Conservation (phyloP, 1,140 invertebrate species). For the Drosophila sucinea region DNA sequence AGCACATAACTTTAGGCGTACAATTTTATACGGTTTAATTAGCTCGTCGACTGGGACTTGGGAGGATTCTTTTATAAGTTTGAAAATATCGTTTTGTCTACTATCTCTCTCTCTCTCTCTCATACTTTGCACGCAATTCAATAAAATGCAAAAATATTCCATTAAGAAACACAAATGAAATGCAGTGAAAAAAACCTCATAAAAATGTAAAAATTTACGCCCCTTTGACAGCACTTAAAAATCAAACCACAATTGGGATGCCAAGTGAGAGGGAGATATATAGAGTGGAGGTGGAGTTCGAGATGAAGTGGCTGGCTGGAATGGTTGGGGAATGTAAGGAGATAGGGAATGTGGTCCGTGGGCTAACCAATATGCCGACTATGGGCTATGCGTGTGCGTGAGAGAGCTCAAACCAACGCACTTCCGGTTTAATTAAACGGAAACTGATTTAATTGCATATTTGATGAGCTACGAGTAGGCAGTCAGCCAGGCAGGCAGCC, state of each 20-base stretch:
- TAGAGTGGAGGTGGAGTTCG: constrained; percentile 24
- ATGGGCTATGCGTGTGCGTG: constrained; percentile 26
- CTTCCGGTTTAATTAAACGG: constrained; percentile 83
- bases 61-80: constrained; percentile 21
- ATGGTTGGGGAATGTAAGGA: not conserved
- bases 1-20: constrained; percentile 57
- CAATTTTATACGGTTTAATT: constrained; percentile 66
- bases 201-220: constrained; percentile 69
- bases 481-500: constrained; percentile 37
- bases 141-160: constrained; percentile 74
- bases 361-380: constrained; percentile 47
- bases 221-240: constrained; percentile 70
- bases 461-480: constrained; percentile 79
- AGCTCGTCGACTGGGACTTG: constrained; percentile 28
- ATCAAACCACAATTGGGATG: constrained; percentile 59
- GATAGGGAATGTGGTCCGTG: not conserved
- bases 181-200: constrained; percentile 60
- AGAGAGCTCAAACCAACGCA: constrained; percentile 67
- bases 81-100: constrained; percentile 18
- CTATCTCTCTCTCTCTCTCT: constrained; percentile 4
- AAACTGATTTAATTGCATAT: constrained; percentile 83
- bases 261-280: constrained; percentile 7
- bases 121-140: constrained; percentile 45
- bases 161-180: constrained; percentile 40
- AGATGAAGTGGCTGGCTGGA: not conserved